These are phyloP conservation scores for Mastomys natalensis DNA, from an alignment of 2,113 vertebrate genomes.

Conservation along the genomic window DNA sequence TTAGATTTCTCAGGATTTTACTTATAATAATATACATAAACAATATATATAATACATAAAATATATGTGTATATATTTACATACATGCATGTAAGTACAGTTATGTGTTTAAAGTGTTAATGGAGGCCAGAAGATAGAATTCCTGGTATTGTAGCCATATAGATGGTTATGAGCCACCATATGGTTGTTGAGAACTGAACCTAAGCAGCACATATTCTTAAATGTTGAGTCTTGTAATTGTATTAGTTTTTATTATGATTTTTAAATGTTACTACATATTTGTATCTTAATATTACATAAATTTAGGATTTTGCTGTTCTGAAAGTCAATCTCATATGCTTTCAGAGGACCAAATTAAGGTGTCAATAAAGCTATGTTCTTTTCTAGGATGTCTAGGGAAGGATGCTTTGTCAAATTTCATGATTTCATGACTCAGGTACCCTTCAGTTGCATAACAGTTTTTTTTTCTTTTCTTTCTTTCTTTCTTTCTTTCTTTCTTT, in stretches of 20 bases:
- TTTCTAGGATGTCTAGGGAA: neutral
- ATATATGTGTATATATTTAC: neutral
- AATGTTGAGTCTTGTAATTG: neutral
- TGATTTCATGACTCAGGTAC: too few species aligned
- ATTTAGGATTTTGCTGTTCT: neutral
- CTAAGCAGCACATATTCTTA: neutral
- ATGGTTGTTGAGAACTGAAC: neutral
- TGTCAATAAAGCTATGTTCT: neutral
- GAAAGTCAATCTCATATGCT: neutral
- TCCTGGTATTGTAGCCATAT: neutral
- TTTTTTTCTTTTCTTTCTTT: too few species aligned
- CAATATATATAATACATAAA: too few species aligned
- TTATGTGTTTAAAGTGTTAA: neutral
- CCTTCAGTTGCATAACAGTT: neutral
- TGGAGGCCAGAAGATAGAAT: neutral
- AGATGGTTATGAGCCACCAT: neutral
- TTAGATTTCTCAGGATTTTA: neutral
- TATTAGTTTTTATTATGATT: neutral
- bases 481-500: neutral
- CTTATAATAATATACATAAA: too few species aligned
- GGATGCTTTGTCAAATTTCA: neutral
- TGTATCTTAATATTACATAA: neutral
- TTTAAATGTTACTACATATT: neutral
- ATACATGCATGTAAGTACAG: neutral
- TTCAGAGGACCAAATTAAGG: neutral